phyloP scores from a whole-genome alignment of 1,140 invertebrate genomes.

The Drosophila willistoni region DNA sequence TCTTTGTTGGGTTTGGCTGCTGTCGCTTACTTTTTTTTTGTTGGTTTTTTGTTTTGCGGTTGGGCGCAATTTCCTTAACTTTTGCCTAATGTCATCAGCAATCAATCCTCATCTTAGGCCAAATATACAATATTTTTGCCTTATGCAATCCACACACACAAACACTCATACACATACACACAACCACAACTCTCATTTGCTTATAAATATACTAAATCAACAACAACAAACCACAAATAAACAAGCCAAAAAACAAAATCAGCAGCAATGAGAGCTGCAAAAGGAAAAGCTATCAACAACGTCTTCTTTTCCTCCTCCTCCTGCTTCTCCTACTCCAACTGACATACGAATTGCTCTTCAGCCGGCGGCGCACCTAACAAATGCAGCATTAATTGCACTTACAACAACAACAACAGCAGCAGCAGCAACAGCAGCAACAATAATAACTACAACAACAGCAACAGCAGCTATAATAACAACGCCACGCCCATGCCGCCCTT shows the following conservation, averaged over 20 bases:
- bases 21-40: neutral
- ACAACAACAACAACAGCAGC: slow-evolving; percentile 47
- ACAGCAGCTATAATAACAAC: slow-evolving; percentile 41
- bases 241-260: slow-evolving; percentile 35
- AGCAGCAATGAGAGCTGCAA: slow-evolving; percentile 33
- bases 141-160: slow-evolving; percentile 57
- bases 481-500: slow-evolving; percentile 71
- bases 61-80: slow-evolving; percentile 20
- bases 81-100: slow-evolving; percentile 23
- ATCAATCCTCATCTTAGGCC: slow-evolving; percentile 12
- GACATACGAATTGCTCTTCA: neutral
- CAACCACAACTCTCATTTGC: slow-evolving; percentile 8
- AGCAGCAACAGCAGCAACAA: slow-evolving; percentile 38
- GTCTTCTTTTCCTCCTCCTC: neutral
- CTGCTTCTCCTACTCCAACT: neutral
- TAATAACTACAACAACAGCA: slow-evolving; percentile 28
- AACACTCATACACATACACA: neutral
- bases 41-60: neutral
- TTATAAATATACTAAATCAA: neutral
- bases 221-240: slow-evolving; percentile 47
- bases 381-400: slow-evolving; percentile 62
- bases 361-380: slow-evolving; percentile 40
- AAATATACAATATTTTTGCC: slow-evolving; percentile 31
- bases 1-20: slow-evolving; percentile 3
- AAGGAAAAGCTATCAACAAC: slow-evolving; percentile 46